Percentiles rank a stretch among this genome's conserved stretches.
phyloP scores from a whole-genome alignment of 2,113 vertebrate species.

The Gobiocypris rarus region DNA sequence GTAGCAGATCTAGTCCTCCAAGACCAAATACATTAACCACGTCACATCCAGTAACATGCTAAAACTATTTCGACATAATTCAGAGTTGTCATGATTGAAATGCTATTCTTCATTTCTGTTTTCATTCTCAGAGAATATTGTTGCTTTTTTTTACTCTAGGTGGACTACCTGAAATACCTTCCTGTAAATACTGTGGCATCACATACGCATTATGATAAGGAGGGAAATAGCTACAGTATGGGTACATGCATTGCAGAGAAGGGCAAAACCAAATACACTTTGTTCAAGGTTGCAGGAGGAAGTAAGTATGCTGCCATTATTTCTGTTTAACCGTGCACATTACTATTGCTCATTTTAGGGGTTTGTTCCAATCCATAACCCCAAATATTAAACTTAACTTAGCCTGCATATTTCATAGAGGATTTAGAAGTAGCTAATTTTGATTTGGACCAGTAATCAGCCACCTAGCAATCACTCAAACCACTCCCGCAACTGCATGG shows the following conservation, averaged over 20 bases:
- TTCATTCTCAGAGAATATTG: not conserved
- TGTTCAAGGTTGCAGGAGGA: conserved; percentile 89
- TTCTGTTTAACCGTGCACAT: not conserved
- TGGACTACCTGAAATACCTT: conserved; percentile 88
- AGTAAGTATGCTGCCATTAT: conserved; percentile 67
- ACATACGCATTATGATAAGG: conserved; percentile 92
- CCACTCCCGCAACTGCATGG: no score
- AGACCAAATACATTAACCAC: not conserved
- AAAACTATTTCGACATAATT: not conserved
- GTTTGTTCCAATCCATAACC: not conserved
- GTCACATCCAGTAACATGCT: not conserved
- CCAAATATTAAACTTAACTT: not conserved
- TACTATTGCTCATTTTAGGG: not conserved
- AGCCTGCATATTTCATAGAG: not conserved
- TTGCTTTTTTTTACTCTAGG: conserved; percentile 67
- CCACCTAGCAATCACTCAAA: no score
- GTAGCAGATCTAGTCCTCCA: not conserved
- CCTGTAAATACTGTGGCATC: conserved; percentile 83
- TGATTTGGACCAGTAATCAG: not conserved
- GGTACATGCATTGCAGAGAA: conserved; percentile 91
- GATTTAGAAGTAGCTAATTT: not conserved
- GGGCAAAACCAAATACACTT: conserved; percentile 88
- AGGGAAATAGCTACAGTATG: conserved; percentile 88
- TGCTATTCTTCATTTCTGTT: not conserved
- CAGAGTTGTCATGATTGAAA: not conserved